Conservation (phyloP, 2,888 invertebrate genomes). For the Andrena bucephala region DNA sequence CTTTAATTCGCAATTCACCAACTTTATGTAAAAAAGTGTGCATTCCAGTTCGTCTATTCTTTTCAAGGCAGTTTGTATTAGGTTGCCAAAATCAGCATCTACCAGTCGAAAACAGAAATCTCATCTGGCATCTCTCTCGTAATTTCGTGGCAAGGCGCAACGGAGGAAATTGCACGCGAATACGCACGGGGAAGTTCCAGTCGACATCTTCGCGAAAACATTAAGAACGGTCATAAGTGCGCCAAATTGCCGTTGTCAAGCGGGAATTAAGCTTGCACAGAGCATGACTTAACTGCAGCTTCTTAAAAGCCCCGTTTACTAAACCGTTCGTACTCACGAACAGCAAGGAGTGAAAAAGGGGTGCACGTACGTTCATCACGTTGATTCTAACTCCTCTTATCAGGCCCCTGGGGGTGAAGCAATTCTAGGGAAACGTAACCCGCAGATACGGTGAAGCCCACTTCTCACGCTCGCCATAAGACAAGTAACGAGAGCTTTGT, state of each 20-base stretch:
- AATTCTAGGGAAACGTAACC: not conserved
- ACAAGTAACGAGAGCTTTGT: not conserved
- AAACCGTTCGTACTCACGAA: constrained; percentile 23
- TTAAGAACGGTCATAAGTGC: constrained; percentile 35
- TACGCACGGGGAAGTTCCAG: constrained; percentile 12
- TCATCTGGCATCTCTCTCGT: not conserved
- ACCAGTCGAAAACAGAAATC: not conserved
- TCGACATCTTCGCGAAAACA: constrained; percentile 30
- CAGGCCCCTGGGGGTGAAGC: not conserved
- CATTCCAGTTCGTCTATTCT: not conserved
- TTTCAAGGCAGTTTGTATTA: not conserved
- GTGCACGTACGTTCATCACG: constrained; percentile 2
- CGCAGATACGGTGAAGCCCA: constrained; percentile 1
- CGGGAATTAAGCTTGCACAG: constrained; percentile 50
- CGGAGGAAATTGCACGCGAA: constrained; percentile 27
- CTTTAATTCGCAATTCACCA: too few species aligned
- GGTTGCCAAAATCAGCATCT: not conserved
- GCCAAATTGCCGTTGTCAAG: constrained; percentile 48
- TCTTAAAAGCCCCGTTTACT: constrained; percentile 57
- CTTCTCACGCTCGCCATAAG: not conserved
- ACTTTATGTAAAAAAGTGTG: not conserved
- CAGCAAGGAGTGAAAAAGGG: not conserved
- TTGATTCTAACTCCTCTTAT: constrained; percentile 29
- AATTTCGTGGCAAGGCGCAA: not conserved
- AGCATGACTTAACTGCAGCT: constrained; percentile 45